Base-by-base conservation (phyloP, 2,797 vertebrate genomes). In the Cossypha niveicapilla region DNA sequence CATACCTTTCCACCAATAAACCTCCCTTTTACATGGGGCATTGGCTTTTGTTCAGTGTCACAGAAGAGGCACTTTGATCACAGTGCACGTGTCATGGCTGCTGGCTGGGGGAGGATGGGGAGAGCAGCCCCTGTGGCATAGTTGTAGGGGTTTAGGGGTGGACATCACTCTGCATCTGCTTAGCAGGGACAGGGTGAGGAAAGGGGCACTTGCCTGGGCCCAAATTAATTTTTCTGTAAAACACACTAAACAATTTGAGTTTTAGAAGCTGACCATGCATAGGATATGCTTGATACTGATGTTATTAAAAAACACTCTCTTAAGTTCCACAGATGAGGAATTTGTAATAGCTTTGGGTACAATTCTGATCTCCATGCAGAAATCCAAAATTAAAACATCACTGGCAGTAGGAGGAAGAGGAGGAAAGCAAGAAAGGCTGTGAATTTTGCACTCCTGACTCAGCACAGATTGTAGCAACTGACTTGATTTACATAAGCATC, bases 1-100 rank as follows among this genome's bases (percentile, higher is more conserved):
- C 63, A 14, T 27, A 35, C 3, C 2, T 79, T 76, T 73, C 41
- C 44, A 28, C 28, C 54, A 95, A 79, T 96, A 96, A 96, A 96
- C 14, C 10, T 86, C 24, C 35, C 18, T 70, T 73, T 73, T 67
- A 94, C 37, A 32, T 0, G 28, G 12, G 34, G 10, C 11, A 18
- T 39, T 42, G 42, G 1, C 2, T 58, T 61, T 73, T 56, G 34
- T 61, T 18, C 35, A 34, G 28, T 11, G 39, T 47, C 53, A 82
- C 32, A 50, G 30, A 86, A 44, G 1, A 54, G 22, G 4, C 6
- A 41, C 27, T 78, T 77, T 58, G 60, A 30, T 47, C 32, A 24
- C 8, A 45, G 17, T 7, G 34, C 3, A 0, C 0, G 2, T 27
- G 25, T n/a, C 51, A 22, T 5, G 10, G 11, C 27, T 80, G 41